Conservation (phyloP, 2,888 invertebrate genomes). For the Nephrotoma appendiculata region DNA sequence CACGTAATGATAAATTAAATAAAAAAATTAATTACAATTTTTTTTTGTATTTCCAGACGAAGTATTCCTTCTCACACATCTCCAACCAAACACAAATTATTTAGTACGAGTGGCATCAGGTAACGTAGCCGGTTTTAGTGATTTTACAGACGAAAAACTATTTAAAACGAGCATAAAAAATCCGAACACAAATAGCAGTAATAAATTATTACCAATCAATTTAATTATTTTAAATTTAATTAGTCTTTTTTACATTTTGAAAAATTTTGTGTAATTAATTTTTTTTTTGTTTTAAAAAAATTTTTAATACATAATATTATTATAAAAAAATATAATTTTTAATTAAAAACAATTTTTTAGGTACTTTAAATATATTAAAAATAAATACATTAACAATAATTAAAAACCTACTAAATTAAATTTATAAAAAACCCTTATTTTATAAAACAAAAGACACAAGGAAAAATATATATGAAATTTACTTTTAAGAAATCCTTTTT, state of each 20-base stretch:
- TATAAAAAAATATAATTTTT: not conserved
- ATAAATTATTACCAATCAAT: not conserved
- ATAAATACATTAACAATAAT: not conserved
- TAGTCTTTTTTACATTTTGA: not conserved
- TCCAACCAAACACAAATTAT: constrained; percentile 37
- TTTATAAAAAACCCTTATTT: not conserved
- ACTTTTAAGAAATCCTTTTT: not conserved
- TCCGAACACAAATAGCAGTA: not conserved
- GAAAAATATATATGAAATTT: not conserved
- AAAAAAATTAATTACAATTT: not conserved
- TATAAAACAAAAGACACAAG: not conserved
- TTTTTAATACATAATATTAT: not conserved
- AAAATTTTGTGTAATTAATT: not conserved
- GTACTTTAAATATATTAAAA: not conserved
- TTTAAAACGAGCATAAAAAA: constrained; percentile 19
- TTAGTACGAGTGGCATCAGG: constrained; percentile 38
- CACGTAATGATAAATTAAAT: not conserved
- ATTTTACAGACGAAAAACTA: constrained; percentile 27
- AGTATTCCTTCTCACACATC: constrained; percentile 33
- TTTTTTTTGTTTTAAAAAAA: not conserved
- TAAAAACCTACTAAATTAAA: not conserved
- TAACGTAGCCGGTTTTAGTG: constrained; percentile 39
- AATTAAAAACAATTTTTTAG: not conserved
- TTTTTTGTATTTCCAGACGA: constrained; percentile 27
- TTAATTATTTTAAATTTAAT: not conserved